Evolutionary conservation across 2,113 vertebrate species (phyloP).

Genomic region (Nansenia antarctica): DNA sequence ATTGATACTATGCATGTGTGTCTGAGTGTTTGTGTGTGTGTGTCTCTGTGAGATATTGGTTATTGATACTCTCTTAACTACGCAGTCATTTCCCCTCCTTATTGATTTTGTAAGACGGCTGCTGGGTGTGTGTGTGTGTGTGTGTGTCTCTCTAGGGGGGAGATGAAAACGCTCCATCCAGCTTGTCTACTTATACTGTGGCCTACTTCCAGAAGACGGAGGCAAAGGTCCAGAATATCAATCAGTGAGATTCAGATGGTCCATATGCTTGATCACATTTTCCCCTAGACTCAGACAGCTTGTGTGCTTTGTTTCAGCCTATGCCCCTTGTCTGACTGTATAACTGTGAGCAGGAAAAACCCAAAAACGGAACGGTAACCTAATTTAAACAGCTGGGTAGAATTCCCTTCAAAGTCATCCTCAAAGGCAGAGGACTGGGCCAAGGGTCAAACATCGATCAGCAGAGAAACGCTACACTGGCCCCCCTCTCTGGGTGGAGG

Average conservation of each 20-base stretch:
- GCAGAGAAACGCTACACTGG: constrained; percentile 32
- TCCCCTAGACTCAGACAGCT: too few relatives aligned
- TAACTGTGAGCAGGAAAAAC: too few relatives aligned
- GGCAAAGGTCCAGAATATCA: too few relatives aligned
- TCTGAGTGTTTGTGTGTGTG: not conserved
- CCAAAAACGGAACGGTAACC: too few relatives aligned
- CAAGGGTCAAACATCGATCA: constrained; percentile 58
- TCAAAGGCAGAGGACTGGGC: constrained; percentile 54
- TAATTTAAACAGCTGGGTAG: too few relatives aligned
- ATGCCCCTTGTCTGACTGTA: too few relatives aligned
- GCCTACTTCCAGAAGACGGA: too few relatives aligned
- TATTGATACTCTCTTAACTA: constrained; percentile 26
- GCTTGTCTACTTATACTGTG: not conserved
- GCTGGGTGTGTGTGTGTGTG: not conserved
- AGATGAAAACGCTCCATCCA: not conserved
- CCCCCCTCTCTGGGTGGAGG: not conserved
- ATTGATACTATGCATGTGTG: constrained; percentile 20
- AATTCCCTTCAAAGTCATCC: constrained; percentile 41
- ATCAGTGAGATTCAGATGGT: too few relatives aligned
- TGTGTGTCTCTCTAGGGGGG: not conserved
- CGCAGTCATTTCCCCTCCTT: constrained; percentile 26
- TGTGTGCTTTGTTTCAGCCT: too few relatives aligned
- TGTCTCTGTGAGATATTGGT: constrained; percentile 4
- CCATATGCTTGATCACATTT: too few relatives aligned
- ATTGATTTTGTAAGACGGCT: too few relatives aligned